Evolutionary conservation across 2,797 vertebrate genomes (phyloP), one percentile per base, ranked within the genome.

Genomic region (Enteromius viviparus): DNA sequence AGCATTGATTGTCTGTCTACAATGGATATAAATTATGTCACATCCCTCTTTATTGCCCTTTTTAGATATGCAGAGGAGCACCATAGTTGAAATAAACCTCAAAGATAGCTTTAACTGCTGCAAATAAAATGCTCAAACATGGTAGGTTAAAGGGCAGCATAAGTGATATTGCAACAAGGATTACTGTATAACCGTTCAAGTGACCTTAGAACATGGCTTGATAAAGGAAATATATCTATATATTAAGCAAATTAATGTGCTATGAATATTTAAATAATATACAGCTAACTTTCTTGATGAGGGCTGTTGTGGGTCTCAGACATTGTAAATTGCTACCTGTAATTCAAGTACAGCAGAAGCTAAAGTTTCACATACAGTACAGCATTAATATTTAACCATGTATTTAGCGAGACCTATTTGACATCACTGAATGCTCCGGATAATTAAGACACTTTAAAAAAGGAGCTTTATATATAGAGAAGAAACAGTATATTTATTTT

Each of bases 321-420:
- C 77, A 58, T 21, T 76, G 77, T 87, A 76, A 81, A 81, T 77
- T 55, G 26, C 45, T 84, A 32, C 29, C 29, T 32, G 84, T 87
- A 88, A 88, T 85, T 76, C 83, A 82, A 88, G 85, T 79, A 79
- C 49, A 76, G 77, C 55, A 51, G 47, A 70, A 66, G 55, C 29
- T 87, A 82, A 23, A 76, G 70, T 78, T 84, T 82, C 85, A 74
- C 81, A 85, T 80, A 86, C 69, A 76, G 76, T 37, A 62, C 81
- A 87, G 74, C 85, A 88, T 88, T 80, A 88, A 88, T 87, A 85
- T 85, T 88, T 88, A 74, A 88, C 26, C 42, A 81, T 58, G 78
- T 76, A 84, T 88, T 88, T 85, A 85, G 49, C 51, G 83, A 69
- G 80, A 69, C 69, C 85, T 88, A 82, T 76, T 82, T 80, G 74